Base-by-base conservation (phyloP, 1,140 invertebrate genomes). In the Bicyclus anynana region DNA sequence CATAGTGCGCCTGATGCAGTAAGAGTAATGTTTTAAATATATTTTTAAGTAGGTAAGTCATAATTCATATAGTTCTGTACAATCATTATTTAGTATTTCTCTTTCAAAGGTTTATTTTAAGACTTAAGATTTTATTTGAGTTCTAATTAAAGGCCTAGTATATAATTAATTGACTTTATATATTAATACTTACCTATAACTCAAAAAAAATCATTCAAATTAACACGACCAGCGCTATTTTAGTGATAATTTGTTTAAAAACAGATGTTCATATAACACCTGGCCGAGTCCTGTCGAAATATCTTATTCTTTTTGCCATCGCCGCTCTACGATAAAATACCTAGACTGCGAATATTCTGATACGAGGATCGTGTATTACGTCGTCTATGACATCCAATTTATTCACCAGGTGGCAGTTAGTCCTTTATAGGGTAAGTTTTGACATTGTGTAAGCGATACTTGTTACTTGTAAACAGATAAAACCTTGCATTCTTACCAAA, bases 291-390 rank as follows among this genome's bases (percentile, higher is more conserved):
- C 40, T 63, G 58, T 69, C 63, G 60, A 69, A 66, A 69, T 56
- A 63, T 66, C 59, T 63, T 65, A 55, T 65, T 62, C 57, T 64
- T 63, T 69, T 69, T 69, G 46, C 49, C 50, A 61, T 51, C 52
- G 58, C 53, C 52, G 27, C 18, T n/a, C 29, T 47, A 58, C 58
- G 58, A 66, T 67, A 66, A 66, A 66, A 59, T 69, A 54, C 58
- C 18, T 53, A 56, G 37, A 21, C 56, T 35, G n/a, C 18, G 18
- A 56, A 58, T 65, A 52, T 56, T 56, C 56, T 65, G 48, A 55
- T 65, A 59, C 58, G 60, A 18, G 12, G 40, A 17, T 59, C 57
- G 26, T 55, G 48, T 67, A 55, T 50, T 58, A 66, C 60, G 63
- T 59, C 26, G 59, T 51, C 59, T 57, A 67, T 53, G 56, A 65